Conservation (phyloP, 1,140 invertebrate species). For the Carcinoscorpius rotundicauda region DNA sequence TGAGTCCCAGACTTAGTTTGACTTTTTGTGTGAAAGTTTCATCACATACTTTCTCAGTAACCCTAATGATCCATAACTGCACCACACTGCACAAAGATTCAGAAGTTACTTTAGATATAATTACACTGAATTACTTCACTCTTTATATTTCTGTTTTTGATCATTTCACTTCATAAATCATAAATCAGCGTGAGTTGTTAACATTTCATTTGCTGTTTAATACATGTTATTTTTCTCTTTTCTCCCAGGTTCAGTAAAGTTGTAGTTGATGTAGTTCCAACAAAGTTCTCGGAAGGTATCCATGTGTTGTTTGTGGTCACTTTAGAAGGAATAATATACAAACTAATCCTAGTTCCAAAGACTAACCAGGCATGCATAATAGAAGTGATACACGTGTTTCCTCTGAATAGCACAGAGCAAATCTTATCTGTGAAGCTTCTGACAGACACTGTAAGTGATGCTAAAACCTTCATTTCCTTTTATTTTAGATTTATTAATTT, state of each 20-base stretch:
- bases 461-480: background rate
- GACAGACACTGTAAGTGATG: conserved; percentile 51
- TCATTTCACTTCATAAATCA: too few species aligned
- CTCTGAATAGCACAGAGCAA: conserved; percentile 36
- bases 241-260: conserved; percentile 34
- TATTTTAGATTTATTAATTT: background rate
- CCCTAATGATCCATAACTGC: too few species aligned
- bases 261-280: conserved; percentile 34
- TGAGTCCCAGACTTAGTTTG: too few species aligned
- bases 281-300: conserved; percentile 34
- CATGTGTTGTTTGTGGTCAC: conserved; percentile 70
- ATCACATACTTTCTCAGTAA: too few species aligned
- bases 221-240: background rate
- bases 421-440: conserved; percentile 61
- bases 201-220: too few species aligned
- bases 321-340: conserved; percentile 57
- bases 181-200: too few species aligned
- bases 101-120: too few species aligned
- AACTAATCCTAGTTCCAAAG: conserved; percentile 57
- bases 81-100: too few species aligned
- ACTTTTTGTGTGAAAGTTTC: too few species aligned
- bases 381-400: conserved; percentile 63
- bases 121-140: too few species aligned
- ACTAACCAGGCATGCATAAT: conserved; percentile 62
- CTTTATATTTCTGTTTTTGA: too few species aligned